These are phyloP conservation scores for Gopherus flavomarginatus DNA, from an alignment of 2,113 vertebrate species.

Conservation along the genomic window DNA sequence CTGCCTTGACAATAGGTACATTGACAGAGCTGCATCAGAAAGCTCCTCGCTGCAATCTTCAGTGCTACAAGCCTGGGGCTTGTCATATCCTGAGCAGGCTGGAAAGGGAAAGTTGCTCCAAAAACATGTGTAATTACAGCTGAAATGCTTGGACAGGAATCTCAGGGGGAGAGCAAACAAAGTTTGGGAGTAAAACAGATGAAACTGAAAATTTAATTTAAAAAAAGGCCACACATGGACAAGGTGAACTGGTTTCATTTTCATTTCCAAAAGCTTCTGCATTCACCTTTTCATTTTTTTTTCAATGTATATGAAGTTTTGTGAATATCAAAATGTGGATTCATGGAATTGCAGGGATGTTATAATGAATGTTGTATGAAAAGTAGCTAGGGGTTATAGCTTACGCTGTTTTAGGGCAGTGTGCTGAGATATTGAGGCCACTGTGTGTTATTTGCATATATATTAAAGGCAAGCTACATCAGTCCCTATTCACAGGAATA, in stretches of 20 bases:
- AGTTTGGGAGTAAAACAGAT: neutral
- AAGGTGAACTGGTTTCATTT: neutral
- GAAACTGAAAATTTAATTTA: neutral
- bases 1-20: conserved; percentile 78
- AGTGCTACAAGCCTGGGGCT: neutral
- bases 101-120: neutral
- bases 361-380: neutral
- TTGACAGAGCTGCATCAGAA: conserved; percentile 73
- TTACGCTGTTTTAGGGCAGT: accelerated
- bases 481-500: neutral
- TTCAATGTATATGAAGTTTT: neutral
- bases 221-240: neutral
- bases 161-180: neutral
- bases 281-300: neutral
- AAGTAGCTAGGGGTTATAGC: neutral
- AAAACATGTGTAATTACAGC: neutral
- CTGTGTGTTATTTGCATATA: neutral
- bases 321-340: accelerated
- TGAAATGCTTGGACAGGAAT: neutral
- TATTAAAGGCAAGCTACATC: neutral
- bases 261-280: neutral
- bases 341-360: neutral
- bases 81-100: neutral
- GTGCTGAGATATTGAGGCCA: neutral
- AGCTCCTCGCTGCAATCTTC: neutral